Conservation (phyloP, 2,113 vertebrate species). For the Tragelaphus buxtoni region DNA sequence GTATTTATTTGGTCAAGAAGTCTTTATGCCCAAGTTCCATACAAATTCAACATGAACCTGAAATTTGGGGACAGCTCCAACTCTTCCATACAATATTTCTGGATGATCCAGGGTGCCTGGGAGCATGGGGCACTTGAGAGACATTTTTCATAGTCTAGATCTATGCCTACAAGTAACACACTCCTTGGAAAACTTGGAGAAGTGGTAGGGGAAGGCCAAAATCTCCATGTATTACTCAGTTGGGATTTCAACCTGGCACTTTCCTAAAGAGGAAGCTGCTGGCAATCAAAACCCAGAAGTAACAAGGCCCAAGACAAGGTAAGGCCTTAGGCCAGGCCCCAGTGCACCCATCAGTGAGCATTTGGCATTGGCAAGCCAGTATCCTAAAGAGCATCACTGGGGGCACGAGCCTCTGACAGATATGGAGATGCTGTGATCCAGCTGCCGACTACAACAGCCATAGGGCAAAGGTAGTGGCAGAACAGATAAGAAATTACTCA, state of each 20-base stretch:
- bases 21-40: background rate
- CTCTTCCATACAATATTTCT: background rate
- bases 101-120: background rate
- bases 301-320: background rate
- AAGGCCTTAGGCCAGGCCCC: background rate
- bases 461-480: background rate
- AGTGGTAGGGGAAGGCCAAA: background rate
- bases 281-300: background rate
- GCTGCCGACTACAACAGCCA: background rate
- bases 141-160: background rate
- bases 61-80: background rate
- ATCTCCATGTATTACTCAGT: background rate
- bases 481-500: background rate
- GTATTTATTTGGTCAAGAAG: conserved; percentile 16
- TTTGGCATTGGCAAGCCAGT: background rate
- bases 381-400: conserved; percentile 16
- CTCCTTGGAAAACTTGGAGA: conserved; percentile 6
- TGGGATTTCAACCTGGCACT: background rate
- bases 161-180: background rate
- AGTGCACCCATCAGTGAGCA: background rate
- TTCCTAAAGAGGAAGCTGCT: conserved; percentile 5
- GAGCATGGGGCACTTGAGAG: background rate
- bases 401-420: background rate
- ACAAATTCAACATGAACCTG: background rate
- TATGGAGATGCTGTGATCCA: background rate